Conservation (phyloP, 1,140 invertebrate genomes). For the Maniola jurtina region DNA sequence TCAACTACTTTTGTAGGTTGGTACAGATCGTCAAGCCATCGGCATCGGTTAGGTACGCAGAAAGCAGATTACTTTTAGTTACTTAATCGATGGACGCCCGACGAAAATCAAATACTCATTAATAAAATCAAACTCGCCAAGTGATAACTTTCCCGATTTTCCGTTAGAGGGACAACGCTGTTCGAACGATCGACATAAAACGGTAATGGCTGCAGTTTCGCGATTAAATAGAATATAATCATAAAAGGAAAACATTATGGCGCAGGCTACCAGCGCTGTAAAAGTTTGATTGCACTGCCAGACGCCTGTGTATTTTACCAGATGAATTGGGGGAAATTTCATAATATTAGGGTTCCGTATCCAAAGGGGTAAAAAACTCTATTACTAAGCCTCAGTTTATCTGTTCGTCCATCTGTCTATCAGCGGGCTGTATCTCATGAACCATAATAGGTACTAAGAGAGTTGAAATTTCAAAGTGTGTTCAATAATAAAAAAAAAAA, state of each 20-base stretch:
- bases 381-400: too few relatives aligned
- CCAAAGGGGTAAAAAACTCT: background rate
- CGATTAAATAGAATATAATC: constrained; percentile 35
- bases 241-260: constrained; percentile 32
- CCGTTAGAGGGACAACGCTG: constrained; percentile 18
- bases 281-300: constrained; percentile 29
- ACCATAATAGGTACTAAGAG: too few relatives aligned
- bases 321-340: constrained; percentile 13
- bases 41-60: too few relatives aligned
- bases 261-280: constrained; percentile 17
- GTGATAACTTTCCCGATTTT: background rate
- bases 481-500: too few relatives aligned
- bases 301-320: constrained; percentile 22
- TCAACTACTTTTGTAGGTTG: too few relatives aligned
- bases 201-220: constrained; percentile 28
- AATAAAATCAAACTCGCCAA: background rate
- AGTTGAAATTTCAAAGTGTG: too few relatives aligned
- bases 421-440: too few relatives aligned
- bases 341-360: background rate
- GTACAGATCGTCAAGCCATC: too few relatives aligned
- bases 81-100: too few relatives aligned
- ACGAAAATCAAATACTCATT: too few relatives aligned
- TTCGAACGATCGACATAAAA: constrained; percentile 31
- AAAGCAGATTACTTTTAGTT: too few relatives aligned
- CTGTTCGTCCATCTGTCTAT: too few relatives aligned